Evolutionary conservation across 2,113 vertebrate genomes (phyloP).

Genomic region (Bucco capensis): DNA sequence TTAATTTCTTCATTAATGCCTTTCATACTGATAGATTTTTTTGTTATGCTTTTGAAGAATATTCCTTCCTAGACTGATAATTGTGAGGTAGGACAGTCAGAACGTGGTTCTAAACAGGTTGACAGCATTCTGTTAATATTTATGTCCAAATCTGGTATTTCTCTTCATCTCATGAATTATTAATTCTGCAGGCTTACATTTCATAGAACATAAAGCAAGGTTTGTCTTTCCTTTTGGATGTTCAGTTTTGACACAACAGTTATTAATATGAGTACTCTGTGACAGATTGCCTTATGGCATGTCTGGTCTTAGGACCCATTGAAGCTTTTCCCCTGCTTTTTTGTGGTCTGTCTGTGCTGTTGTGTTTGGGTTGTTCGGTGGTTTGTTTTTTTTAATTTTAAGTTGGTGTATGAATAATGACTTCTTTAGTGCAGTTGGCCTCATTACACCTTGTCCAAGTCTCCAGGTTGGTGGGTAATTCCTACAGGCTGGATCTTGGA

Average conservation of each 20-base stretch:
- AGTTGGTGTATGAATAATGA: not conserved
- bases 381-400: not conserved
- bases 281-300: conserved; percentile 63
- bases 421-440: conserved; percentile 18
- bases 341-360: not conserved
- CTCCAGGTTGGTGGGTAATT: conserved; percentile 8
- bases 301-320: conserved; percentile 36
- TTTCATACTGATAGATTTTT: not conserved
- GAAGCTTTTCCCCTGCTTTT: not conserved
- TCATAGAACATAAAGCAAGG: conserved; percentile 60
- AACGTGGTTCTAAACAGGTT: conserved; percentile 24
- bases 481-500: conserved; percentile 13
- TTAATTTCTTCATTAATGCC: conserved; percentile 22
- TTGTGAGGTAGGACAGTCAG: conserved; percentile 1
- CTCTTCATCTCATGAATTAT: conserved; percentile 52
- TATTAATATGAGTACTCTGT: conserved; percentile 58
- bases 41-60: not conserved
- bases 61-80: conserved; percentile 10
- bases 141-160: conserved; percentile 56
- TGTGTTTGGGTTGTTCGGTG: too few relatives aligned
- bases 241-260: conserved; percentile 58
- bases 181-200: conserved; percentile 53
- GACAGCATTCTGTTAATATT: conserved; percentile 55
- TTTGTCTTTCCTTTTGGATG: conserved; percentile 65
- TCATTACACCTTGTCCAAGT: conserved; percentile 42